Percentiles rank a stretch among this genome's conserved stretches.
phyloP scores from a whole-genome alignment of 2,113 vertebrate genomes.

The Murina feae region DNA sequence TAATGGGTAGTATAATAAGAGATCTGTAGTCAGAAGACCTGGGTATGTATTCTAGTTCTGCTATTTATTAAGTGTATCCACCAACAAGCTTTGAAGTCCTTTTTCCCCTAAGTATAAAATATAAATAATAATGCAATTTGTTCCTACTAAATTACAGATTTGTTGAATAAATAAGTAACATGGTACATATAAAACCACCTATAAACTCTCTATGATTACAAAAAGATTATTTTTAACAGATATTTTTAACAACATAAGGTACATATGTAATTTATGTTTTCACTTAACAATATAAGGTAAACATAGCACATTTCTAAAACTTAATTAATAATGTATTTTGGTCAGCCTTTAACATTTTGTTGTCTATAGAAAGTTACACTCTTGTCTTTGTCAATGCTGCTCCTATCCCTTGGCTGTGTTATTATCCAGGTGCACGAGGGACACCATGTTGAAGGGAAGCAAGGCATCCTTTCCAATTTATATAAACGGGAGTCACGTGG shows the following conservation, averaged over 20 bases:
- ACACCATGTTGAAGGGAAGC: neutral
- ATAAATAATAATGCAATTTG: neutral
- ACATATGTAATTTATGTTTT: neutral
- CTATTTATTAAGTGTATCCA: neutral
- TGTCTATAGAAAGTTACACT: neutral
- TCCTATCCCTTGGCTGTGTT: neutral
- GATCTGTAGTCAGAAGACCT: neutral
- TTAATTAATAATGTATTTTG: neutral
- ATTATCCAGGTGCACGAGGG: neutral
- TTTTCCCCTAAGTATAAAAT: neutral
- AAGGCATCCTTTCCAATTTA: too few relatives aligned
- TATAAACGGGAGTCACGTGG: too few relatives aligned
- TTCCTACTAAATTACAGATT: neutral
- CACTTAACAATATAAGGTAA: neutral
- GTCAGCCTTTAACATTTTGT: neutral
- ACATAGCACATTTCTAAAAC: neutral
- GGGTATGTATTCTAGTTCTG: neutral
- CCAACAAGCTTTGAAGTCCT: neutral
- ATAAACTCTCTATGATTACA: neutral
- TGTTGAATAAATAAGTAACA: neutral
- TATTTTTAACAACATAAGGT: neutral
- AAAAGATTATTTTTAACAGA: neutral
- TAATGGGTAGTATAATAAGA: neutral
- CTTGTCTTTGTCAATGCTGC: neutral
- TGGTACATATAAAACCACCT: neutral